A percentile compares a stretch with the other conserved stretches of the same genome.
phyloP scores from a whole-genome alignment of 2,797 vertebrate species.

The Coendou prehensilis region DNA sequence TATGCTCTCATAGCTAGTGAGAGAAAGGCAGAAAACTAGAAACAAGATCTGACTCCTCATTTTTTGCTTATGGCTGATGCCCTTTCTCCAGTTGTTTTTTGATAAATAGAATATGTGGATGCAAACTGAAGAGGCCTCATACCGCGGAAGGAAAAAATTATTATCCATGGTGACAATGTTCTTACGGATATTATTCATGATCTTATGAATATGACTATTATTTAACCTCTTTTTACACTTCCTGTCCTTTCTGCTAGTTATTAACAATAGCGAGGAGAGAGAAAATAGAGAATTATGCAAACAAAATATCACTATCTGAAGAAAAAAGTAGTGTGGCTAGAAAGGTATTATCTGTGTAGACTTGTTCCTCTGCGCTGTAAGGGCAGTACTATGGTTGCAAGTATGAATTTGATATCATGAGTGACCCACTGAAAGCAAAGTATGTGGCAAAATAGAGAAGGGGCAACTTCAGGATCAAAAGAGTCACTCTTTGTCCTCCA shows the following conservation, averaged over 20 bases:
- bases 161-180: not conserved
- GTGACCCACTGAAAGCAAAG: not conserved
- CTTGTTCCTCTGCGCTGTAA: not conserved
- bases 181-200: not conserved
- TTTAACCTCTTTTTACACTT: not conserved
- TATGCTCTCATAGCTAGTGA: constrained; percentile 16
- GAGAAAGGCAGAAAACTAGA: constrained; percentile 1
- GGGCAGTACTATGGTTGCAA: not conserved
- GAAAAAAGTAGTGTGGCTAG: not conserved
- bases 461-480: not conserved
- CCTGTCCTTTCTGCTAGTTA: not conserved
- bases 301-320: not conserved
- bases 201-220: not conserved
- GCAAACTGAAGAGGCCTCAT: not conserved
- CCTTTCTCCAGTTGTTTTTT: not conserved
- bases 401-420: not conserved
- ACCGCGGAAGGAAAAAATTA: not conserved
- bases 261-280: not conserved
- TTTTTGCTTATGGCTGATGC: not conserved
- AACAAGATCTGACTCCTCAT: not conserved
- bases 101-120: not conserved
- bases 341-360: not conserved
- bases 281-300: not conserved
- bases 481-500: not conserved
- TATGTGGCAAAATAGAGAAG: not conserved